Conservation (phyloP, 2,797 vertebrate genomes). For the Heterohyrax brucei region DNA sequence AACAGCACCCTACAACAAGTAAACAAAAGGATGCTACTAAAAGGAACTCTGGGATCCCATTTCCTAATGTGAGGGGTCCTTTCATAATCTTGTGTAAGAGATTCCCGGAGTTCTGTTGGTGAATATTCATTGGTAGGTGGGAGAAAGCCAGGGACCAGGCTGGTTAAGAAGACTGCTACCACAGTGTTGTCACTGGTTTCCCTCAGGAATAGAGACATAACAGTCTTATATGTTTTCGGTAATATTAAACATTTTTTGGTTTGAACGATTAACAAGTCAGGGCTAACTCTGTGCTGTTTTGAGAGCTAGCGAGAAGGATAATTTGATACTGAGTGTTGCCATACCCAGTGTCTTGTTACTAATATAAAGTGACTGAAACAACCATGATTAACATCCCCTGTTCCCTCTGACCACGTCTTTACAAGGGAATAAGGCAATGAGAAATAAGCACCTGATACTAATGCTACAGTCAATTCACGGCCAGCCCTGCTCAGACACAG, state of each 20-base stretch:
- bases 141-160: constrained; percentile 11
- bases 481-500: constrained; percentile 39
- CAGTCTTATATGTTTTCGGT: constrained; percentile 30
- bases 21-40: constrained; percentile 69
- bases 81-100: neutral
- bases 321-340: constrained; percentile 68
- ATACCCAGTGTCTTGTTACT: constrained; percentile 77
- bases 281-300: constrained; percentile 52
- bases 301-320: constrained; percentile 55
- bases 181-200: constrained; percentile 38
- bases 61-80: constrained; percentile 17
- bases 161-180: constrained; percentile 33
- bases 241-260: constrained; percentile 66
- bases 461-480: constrained; percentile 1
- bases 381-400: constrained; percentile 73
- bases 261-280: constrained; percentile 69
- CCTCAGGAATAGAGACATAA: constrained; percentile 56
- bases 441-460: constrained; percentile 72
- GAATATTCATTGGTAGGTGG: neutral
- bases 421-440: constrained; percentile 68
- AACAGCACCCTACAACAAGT: neutral
- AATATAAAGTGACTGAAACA: constrained; percentile 72
- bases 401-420: constrained; percentile 69
- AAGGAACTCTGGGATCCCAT: constrained; percentile 47
- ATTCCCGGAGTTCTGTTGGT: neutral